Base-by-base conservation (phyloP, 1,140 invertebrate species). In the Drosophila navojoa region DNA sequence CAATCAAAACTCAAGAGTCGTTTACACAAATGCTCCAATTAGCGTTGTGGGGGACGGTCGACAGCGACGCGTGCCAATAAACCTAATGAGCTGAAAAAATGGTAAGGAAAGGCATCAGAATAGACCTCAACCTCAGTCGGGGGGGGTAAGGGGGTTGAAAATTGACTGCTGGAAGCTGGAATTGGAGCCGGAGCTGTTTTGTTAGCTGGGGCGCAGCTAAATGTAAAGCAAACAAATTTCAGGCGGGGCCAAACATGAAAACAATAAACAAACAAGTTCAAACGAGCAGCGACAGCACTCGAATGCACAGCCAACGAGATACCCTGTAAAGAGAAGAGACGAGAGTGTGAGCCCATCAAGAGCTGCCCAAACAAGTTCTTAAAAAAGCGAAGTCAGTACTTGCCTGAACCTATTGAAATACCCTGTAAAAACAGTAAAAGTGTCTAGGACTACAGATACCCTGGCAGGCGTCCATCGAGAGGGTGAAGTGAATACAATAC, bases 1-100 rank as follows among this genome's bases (percentile, higher is more conserved):
- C 72, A 63, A 54, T 61, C 60, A 45, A 44, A 53, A 44, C 61
- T 45, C 50, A 54, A 57, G 63, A 71, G 59, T 50, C 72, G 74
- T 75, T 78, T 75, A 79, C n/a, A 67, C 76, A 79, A 79, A 79
- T 66, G 76, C 67, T 80, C 77, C 76, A 80, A 80, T 80, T 80
- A 79, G 70, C 55, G 42, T 59, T 68, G 73, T 68, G 58, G 68
- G 71, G 63, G 58, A 29, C 35, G 50, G 25, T 19, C 10, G 9
- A 25, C n/a, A 11, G 7, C 70, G 64, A 55, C 58, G 66, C 64
- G 64, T 69, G 66, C 57, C 71, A 55, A 55, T 40, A 32, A 55
- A 38, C 42, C 11, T 60, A 68, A 72, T 67, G 54, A 60, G 70
- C 70, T 54, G 53, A 59, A 71, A 66, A 59, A 16, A 16, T 45